Percentiles rank a stretch among this genome's conserved stretches.
phyloP scores from a whole-genome alignment of 1,140 invertebrate species.

The Protaetia brevitarsis region DNA sequence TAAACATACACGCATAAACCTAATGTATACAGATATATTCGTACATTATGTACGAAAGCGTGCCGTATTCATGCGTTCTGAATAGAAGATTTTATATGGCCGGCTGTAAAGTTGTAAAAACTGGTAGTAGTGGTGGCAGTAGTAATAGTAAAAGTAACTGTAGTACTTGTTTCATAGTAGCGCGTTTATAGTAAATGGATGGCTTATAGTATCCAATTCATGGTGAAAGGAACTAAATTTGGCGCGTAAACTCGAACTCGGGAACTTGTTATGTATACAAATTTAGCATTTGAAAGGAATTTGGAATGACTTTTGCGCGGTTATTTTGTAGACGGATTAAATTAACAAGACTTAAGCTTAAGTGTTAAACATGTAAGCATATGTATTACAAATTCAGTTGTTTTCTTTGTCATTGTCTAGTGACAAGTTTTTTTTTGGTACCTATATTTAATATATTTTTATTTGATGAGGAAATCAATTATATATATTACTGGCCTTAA shows the following conservation, averaged over 20 bases:
- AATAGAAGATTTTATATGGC: background rate
- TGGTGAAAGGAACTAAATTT: background rate
- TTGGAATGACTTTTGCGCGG: too few species aligned
- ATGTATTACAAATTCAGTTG: too few species aligned
- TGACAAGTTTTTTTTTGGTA: too few species aligned
- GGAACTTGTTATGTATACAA: too few species aligned
- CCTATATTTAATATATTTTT: too few species aligned
- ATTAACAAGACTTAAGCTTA: too few species aligned
- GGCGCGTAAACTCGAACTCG: background rate
- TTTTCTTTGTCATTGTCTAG: too few species aligned
- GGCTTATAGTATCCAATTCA: background rate
- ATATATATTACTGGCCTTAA: too few species aligned
- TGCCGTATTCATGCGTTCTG: background rate
- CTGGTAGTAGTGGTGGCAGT: background rate
- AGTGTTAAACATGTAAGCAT: too few species aligned
- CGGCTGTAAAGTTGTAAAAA: conserved; percentile 9
- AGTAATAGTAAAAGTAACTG: background rate
- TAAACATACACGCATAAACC: background rate
- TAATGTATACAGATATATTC: background rate
- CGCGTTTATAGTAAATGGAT: background rate
- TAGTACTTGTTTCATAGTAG: conserved; percentile 5
- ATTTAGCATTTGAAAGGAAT: too few species aligned
- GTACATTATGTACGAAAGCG: background rate
- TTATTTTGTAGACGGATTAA: too few species aligned
- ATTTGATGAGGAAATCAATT: too few species aligned